Base-by-base conservation (phyloP, 1,140 invertebrate genomes). In the Eumeta japonica region DNA sequence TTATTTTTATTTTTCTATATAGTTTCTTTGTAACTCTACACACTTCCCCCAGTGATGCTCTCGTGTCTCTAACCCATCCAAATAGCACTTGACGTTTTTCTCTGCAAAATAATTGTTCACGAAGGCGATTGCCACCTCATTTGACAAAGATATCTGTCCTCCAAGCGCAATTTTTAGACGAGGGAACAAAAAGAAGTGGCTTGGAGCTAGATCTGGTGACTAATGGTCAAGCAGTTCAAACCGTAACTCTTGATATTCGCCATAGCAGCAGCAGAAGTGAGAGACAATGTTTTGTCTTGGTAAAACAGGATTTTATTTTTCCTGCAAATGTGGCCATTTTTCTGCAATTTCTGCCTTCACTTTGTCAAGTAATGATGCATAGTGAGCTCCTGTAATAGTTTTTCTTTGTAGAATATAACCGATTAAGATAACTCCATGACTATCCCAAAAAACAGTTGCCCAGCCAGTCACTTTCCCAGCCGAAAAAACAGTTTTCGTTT, bases 141-240 rank as follows among this genome's bases (percentile, higher is more conserved):
- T 49, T 36, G 43, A 49, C 28, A 27, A 39, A 49, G 48, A 52
- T 48, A 17, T 46, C 16, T 52, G 37, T 37, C 52, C 48, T 17
- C 28, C 30, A 36, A 51, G 47, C 34, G 12, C 13, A 35, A 10
- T 45, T 39, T 41, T 46, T 18, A 53, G 46, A 17, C 42, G 15
- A 32, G 41, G 33, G 24, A 55, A 45, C 35, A 53, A 48, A 45
- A 55, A 59, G 17, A 60, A 75, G 46, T 76, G 67, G 29, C 51
- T 57, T 32, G 60, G 62, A 12, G 36, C 20, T 36, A 44, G 16
- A 34, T 48, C 45, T 30, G 45, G 43, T 20, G 46, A 48, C 17
- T 75, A 52, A 37, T 77, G 64, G 24, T 37, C 27, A 35, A 75
- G 34, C 37, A 67, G 40, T 62, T 71, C 58, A 55, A 62, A 72